These are phyloP conservation scores for Hydrotaea cyrtoneurina DNA, from an alignment of 2,888 invertebrate species.

Conservation along the genomic window DNA sequence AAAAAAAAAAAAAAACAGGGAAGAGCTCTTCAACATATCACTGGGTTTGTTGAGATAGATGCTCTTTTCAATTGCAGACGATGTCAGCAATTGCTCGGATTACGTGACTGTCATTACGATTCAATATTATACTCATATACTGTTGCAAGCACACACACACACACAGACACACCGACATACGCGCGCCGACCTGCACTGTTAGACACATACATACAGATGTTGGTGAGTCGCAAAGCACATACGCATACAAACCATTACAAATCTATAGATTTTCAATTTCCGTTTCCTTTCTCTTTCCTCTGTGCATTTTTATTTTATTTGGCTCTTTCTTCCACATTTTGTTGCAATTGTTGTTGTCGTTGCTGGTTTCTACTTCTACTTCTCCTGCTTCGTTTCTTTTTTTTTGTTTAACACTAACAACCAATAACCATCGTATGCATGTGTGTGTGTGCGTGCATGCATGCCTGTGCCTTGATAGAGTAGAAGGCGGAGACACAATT, in stretches of 20 bases:
- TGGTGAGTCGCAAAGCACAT: conserved; percentile 6
- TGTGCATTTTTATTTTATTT: conserved; percentile 53
- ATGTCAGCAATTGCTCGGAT: conserved; percentile 76
- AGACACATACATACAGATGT: conserved; percentile 27
- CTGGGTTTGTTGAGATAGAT: conserved; percentile 45
- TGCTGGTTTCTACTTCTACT: not conserved
- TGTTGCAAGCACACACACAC: conserved; percentile 33
- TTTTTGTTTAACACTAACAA: conserved; percentile 30
- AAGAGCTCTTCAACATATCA: conserved; percentile 43
- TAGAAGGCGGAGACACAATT: conserved; percentile 12
- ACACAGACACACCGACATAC: conserved; percentile 18
- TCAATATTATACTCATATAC: conserved; percentile 58
- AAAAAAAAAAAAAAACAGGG: not conserved
- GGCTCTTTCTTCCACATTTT: conserved; percentile 55
- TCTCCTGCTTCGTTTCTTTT: not conserved
- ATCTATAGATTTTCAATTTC: conserved; percentile 68
- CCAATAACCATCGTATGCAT: conserved; percentile 30
- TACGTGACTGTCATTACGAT: conserved; percentile 75
- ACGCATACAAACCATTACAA: conserved; percentile 62
- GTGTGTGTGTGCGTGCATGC: conserved; percentile 18
- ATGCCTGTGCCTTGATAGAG: not conserved
- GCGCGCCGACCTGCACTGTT: conserved; percentile 61
- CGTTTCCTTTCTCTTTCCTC: conserved; percentile 56
- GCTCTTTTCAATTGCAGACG: conserved; percentile 59
- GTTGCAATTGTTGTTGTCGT: conserved; percentile 62